Evolutionary conservation across 2,888 invertebrate genomes (phyloP).

Genomic region (Julus scanicus): DNA sequence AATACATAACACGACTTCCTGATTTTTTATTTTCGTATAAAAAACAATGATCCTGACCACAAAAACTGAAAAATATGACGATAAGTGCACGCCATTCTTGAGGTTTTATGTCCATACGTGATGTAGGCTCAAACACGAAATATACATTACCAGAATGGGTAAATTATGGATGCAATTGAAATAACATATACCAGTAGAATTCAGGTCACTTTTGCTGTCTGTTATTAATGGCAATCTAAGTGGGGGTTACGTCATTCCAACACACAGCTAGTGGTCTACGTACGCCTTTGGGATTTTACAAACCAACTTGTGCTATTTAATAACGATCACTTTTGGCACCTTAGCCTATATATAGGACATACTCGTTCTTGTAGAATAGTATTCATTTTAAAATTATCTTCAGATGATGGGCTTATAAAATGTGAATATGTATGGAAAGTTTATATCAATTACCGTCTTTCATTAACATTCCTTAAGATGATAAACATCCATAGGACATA

Average conservation of each 20-base stretch:
- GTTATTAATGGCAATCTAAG: neutral
- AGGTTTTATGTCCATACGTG: conserved; percentile 9
- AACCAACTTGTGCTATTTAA: conserved; percentile 2
- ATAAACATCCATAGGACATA: too few species aligned
- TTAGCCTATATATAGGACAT: conserved; percentile 14
- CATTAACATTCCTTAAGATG: too few species aligned
- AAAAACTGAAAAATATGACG: conserved; percentile 12
- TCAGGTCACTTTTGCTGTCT: conserved; percentile 39
- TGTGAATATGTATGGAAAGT: too few species aligned
- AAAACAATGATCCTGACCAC: conserved; percentile 24
- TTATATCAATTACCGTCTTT: too few species aligned
- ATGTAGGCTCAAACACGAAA: conserved; percentile 13
- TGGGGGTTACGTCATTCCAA: conserved; percentile 14
- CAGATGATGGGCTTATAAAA: too few species aligned
- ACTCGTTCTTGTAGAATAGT: neutral
- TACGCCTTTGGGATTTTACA: conserved; percentile 3
- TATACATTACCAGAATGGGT: neutral
- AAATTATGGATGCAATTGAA: conserved; percentile 5
- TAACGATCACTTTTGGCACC: conserved; percentile 8
- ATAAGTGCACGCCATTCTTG: neutral
- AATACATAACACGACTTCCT: conserved; percentile 6
- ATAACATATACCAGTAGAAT: neutral
- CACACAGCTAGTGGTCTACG: neutral
- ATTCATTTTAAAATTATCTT: too few species aligned
- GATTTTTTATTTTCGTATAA: neutral